Evolutionary conservation across 2,888 invertebrate species (phyloP), one percentile per base, ranked within the genome.

Genomic region (Salpingus planirostris): DNA sequence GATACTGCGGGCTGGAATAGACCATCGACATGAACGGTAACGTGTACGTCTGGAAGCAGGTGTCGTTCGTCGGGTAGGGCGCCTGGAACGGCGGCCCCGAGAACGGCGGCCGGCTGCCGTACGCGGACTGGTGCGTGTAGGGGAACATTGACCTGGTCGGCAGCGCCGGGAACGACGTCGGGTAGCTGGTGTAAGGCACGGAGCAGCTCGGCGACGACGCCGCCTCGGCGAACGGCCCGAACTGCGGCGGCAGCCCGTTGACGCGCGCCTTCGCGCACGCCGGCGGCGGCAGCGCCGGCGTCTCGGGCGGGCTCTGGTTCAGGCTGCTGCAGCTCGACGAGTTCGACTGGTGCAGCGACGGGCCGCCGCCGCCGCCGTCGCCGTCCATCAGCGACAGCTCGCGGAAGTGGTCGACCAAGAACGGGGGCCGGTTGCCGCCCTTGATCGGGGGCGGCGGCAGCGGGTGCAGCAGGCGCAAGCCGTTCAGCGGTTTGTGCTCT

Each of bases 291-390:
- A 66, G 64, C n/a, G n/a, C n/a, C n/a, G n/a, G 66, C 15, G 76
- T 77, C 45, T 74, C 76, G 5, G 70, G 70, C 0, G 73, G 73
- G 11, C 72, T 72, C 40, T 73, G 68, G 42, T 70, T 68, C 11
- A 65, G 62, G 25, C 68, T 67, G 36, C 69, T 71, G 38, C 67
- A 68, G 42, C 70, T 70, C 30, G 68, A 68, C 40, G 69, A 69
- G 42, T 69, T 70, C 2, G 71, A 71, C 40, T 65, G 67, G 25
- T 70, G 69, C 27, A 68, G 59, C 33, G 62, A 64, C 42, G 57
- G 65, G 26, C 70, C 70, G 2, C 66, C 66, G 21, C 57, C 65
- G 26, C 70, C 70, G 2, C 66, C 66, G 21, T 71, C 70, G 23
- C 24, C 29, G 18, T 18, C 18, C 18, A 18, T 18, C 2, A 71